Percentiles rank a stretch among this genome's conserved stretches.
Evolutionary conservation across 1,140 invertebrate genomes (phyloP).

Genomic region (Ips nitidus): DNA sequence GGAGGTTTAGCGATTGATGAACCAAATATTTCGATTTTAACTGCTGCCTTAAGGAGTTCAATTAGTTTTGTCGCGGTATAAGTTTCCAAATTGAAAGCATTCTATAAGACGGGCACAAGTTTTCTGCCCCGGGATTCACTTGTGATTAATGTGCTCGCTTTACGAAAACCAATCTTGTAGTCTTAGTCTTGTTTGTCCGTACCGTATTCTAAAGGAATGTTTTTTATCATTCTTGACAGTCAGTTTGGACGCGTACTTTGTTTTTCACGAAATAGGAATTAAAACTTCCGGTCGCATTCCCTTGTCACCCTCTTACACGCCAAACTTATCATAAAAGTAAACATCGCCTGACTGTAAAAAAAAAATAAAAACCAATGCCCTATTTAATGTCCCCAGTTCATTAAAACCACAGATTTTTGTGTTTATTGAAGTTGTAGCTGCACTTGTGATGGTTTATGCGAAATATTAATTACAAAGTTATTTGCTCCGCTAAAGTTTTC

Average conservation of each 20-base stretch:
- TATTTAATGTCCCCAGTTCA: too few relatives aligned
- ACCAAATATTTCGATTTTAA: slow-evolving; percentile 34
- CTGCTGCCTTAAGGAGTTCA: slow-evolving; percentile 31
- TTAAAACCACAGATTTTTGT: too few relatives aligned
- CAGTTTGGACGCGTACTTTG: slow-evolving; percentile 18
- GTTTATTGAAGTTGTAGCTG: too few relatives aligned
- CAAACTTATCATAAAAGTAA: too few relatives aligned
- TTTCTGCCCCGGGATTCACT: slow-evolving; percentile 35
- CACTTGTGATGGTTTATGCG: background rate
- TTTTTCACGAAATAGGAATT: slow-evolving; percentile 14
- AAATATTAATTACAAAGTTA: slow-evolving; percentile 10
- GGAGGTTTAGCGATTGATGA: slow-evolving; percentile 28
- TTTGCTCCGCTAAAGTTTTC: background rate
- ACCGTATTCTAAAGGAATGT: slow-evolving; percentile 29
- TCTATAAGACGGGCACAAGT: slow-evolving; percentile 38
- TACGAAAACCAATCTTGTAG: slow-evolving; percentile 36
- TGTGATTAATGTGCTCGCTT: slow-evolving; percentile 37
- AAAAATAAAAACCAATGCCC: too few relatives aligned
- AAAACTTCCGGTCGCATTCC: background rate
- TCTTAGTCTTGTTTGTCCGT: slow-evolving; percentile 26
- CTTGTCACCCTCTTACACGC: background rate
- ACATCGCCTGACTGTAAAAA: too few relatives aligned
- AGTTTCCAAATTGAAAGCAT: slow-evolving; percentile 38
- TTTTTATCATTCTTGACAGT: slow-evolving; percentile 34
- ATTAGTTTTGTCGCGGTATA: slow-evolving; percentile 36